A percentile compares a stretch with the other conserved stretches of the same genome.
Conservation (phyloP, 1,140 invertebrate species). For the Rhizoglyphus robini region DNA sequence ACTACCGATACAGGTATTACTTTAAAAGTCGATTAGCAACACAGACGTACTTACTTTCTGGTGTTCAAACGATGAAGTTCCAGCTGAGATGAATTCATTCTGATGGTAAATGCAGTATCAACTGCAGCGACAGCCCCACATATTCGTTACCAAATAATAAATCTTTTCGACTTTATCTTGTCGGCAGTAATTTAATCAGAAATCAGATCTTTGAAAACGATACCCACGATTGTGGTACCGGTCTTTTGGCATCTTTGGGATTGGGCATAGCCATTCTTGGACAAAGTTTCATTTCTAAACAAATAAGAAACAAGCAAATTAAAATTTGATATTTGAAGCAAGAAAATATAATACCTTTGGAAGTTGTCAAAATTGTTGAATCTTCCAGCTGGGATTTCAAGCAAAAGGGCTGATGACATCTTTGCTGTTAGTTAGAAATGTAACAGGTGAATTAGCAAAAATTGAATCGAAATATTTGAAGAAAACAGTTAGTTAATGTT, state of each 20-base stretch:
- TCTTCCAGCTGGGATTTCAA: slow-evolving; percentile 48
- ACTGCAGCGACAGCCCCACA: slow-evolving; percentile 97
- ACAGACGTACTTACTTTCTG: slow-evolving; percentile 62
- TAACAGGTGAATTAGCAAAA: not conserved
- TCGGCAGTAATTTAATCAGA: slow-evolving; percentile 89
- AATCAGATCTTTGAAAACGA: slow-evolving; percentile 88
- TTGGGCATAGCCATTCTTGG: slow-evolving; percentile 58
- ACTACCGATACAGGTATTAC: slow-evolving; percentile 86
- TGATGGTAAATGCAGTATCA: slow-evolving; percentile 81
- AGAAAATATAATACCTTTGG: slow-evolving; percentile 46
- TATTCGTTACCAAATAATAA: slow-evolving; percentile 82
- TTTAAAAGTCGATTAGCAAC: slow-evolving; percentile 78
- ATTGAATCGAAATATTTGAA: not conserved
- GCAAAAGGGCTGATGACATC: slow-evolving; percentile 4
- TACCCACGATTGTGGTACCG: slow-evolving; percentile 91
- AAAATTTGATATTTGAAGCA: slow-evolving; percentile 14
- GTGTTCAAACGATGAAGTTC: slow-evolving; percentile 82
- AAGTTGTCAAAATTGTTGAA: slow-evolving; percentile 78
- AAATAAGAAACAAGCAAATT: slow-evolving; percentile 10
- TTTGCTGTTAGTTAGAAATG: slow-evolving; percentile 12
- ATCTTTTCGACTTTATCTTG: slow-evolving; percentile 93
- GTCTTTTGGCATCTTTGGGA: slow-evolving; percentile 85
- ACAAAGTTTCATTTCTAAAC: slow-evolving; percentile 53
- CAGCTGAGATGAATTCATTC: slow-evolving; percentile 73
- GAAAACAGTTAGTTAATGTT: not conserved